Conservation (phyloP, 2,113 vertebrate species). For the Pseudorasbora parva region DNA sequence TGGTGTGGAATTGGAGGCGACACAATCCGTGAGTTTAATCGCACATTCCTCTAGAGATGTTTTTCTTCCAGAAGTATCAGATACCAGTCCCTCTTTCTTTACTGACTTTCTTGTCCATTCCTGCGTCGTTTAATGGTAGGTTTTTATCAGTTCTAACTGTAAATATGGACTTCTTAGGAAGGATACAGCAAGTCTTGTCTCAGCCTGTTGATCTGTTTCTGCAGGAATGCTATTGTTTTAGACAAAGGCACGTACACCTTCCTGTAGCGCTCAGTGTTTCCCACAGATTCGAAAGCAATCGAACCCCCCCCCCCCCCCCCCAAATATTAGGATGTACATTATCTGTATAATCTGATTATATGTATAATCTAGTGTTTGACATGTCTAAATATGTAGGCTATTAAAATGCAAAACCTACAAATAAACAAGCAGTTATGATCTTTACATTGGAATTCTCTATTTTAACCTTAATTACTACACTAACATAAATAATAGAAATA, state of each 20-base stretch:
- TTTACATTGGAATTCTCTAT: no score
- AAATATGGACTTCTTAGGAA: conserved; percentile 64
- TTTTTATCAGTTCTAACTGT: conserved; percentile 74
- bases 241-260: neutral
- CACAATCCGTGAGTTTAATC: conserved; percentile 79
- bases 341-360: no score
- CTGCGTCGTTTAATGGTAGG: neutral
- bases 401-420: no score
- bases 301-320: no score
- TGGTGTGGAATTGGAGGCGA: conserved; percentile 88
- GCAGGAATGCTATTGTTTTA: neutral
- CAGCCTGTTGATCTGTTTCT: neutral
- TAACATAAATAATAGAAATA: no score
- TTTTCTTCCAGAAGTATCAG: neutral
- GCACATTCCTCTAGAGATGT: neutral
- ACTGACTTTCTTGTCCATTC: neutral
- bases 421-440: no score
- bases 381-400: no score
- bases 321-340: no score
- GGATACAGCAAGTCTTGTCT: neutral
- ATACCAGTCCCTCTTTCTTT: neutral
- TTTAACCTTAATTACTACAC: no score
- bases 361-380: no score
- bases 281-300: no score
- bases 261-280: no score